phyloP scores from a whole-genome alignment of 2,797 vertebrate genomes.

The Pterois miles region DNA sequence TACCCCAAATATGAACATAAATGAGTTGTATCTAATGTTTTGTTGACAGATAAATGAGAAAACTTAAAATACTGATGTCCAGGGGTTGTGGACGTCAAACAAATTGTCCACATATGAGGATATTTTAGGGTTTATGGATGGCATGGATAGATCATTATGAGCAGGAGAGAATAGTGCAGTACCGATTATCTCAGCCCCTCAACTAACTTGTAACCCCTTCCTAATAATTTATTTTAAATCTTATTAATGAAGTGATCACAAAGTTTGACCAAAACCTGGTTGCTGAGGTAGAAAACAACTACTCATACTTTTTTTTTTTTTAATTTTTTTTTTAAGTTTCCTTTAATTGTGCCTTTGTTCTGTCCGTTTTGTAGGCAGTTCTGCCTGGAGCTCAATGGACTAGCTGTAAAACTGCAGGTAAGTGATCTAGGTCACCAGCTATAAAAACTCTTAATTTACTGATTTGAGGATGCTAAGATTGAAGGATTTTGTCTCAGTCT shows the following conservation, averaged over 20 bases:
- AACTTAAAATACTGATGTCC: neutral
- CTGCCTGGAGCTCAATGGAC: conserved; percentile 97
- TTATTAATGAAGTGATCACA: neutral
- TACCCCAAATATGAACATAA: no score
- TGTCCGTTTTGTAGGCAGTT: conserved; percentile 88
- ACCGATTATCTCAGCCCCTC: no score
- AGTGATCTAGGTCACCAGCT: neutral
- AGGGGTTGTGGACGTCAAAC: no score
- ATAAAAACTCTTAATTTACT: neutral
- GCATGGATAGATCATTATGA: neutral
- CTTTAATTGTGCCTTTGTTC: neutral
- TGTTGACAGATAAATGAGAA: no score
- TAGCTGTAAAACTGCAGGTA: conserved; percentile 99
- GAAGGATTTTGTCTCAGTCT: neutral
- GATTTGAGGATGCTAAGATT: neutral
- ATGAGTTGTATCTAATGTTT: no score
- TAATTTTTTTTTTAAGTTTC: no score
- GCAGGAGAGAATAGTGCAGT: neutral
- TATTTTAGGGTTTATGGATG: neutral
- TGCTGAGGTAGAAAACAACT: neutral
- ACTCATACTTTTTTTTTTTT: no score
- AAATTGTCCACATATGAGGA: neutral
- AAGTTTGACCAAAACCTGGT: neutral
- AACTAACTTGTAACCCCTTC: neutral
- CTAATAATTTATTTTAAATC: neutral